phyloP scores from a whole-genome alignment of 2,888 invertebrate genomes.

The Acleris laterana region DNA sequence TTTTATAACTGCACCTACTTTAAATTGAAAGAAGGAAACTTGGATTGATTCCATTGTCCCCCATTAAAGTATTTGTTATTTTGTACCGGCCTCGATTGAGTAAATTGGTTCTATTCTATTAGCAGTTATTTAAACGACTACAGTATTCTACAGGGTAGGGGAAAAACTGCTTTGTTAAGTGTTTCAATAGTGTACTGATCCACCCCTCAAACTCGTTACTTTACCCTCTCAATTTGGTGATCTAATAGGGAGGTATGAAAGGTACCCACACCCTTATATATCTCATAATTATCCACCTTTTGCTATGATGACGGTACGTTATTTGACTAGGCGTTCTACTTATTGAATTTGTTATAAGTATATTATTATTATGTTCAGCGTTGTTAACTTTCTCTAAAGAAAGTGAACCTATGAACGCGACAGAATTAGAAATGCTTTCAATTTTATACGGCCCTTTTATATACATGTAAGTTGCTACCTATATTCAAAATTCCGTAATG shows the following conservation, averaged over 20 bases:
- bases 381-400: slow-evolving; percentile 31
- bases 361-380: slow-evolving; percentile 9
- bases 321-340: not conserved
- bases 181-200: slow-evolving; percentile 5
- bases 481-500: too few species aligned
- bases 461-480: not conserved
- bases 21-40: slow-evolving; percentile 33
- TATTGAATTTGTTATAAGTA: slow-evolving; percentile 1
- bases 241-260: too few species aligned
- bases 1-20: slow-evolving; percentile 14
- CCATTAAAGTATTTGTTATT: slow-evolving; percentile 24
- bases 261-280: too few species aligned
- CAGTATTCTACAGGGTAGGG: slow-evolving; percentile 17
- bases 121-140: slow-evolving; percentile 24
- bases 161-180: slow-evolving; percentile 24
- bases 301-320: too few species aligned
- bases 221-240: slow-evolving; percentile 1
- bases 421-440: not conserved
- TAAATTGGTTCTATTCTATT: slow-evolving; percentile 22
- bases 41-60: slow-evolving; percentile 28
- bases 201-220: slow-evolving; percentile 15
- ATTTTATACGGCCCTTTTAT: not conserved
- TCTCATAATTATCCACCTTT: too few species aligned
- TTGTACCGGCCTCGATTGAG: slow-evolving; percentile 8
- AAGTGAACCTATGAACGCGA: slow-evolving; percentile 12